Conservation (phyloP, 2,797 vertebrate genomes). For the Muscicapa comitata region DNA sequence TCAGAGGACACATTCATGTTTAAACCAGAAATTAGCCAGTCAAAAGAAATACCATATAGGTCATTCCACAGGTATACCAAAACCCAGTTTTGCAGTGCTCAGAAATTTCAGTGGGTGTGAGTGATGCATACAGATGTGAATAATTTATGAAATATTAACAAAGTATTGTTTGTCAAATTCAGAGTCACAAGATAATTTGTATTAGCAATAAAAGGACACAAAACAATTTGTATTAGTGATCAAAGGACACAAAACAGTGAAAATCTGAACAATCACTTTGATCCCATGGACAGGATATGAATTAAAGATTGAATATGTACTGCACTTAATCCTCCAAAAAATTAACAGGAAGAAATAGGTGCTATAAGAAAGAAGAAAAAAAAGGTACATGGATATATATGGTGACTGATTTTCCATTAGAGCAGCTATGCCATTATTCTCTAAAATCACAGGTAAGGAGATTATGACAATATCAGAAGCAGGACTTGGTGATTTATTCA, state of each 20-base stretch:
- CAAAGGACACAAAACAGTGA: not conserved
- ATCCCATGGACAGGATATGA: not conserved
- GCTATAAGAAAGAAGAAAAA: not conserved
- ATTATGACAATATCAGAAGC: not conserved
- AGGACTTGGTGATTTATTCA: not conserved
- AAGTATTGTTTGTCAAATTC: constrained; percentile 13
- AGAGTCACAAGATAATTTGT: not conserved
- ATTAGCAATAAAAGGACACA: not conserved
- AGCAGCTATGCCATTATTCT: not conserved
- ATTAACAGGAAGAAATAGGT: not conserved
- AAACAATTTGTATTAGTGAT: not conserved
- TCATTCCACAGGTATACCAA: not conserved
- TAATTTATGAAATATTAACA: not conserved
- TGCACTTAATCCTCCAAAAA: not conserved
- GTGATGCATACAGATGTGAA: not conserved
- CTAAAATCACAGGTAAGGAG: not conserved
- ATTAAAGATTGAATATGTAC: not conserved
- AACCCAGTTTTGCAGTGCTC: not conserved
- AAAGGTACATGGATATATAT: not conserved
- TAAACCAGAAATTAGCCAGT: not conserved
- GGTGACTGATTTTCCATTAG: not conserved
- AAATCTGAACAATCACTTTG: not conserved
- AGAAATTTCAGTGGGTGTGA: not conserved
- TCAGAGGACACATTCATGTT: not conserved
- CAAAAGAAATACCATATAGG: not conserved